Conservation (phyloP, 2,888 invertebrate species). For the Lasioglossum lativentre region DNA sequence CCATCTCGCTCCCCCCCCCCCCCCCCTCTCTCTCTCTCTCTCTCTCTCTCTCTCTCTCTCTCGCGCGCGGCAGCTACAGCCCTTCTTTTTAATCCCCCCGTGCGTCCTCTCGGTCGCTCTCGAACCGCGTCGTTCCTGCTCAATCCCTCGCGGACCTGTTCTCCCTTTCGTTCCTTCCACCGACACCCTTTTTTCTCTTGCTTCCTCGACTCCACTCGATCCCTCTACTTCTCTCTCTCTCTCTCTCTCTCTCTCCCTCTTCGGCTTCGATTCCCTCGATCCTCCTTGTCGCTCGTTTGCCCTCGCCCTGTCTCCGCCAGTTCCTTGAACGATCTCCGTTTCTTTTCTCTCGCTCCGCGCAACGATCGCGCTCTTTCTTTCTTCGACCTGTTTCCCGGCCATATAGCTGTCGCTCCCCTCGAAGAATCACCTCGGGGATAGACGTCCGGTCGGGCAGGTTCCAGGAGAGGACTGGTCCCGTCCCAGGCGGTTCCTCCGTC, state of each 20-base stretch:
- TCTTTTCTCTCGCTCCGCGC: slow-evolving; percentile 11
- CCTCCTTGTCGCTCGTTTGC: slow-evolving; percentile 1
- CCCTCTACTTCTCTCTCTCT: neutral
- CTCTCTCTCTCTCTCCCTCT: neutral
- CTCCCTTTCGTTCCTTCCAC: slow-evolving; percentile 17
- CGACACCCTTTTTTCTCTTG: slow-evolving; percentile 2
- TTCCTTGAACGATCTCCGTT: neutral
- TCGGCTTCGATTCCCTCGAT: neutral
- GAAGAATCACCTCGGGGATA: slow-evolving; percentile 67
- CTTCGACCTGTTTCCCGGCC: slow-evolving; percentile 37
- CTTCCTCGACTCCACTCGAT: neutral
- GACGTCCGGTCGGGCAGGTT: slow-evolving; percentile 71
- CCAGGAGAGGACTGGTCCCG: slow-evolving; percentile 71
- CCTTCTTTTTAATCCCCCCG: slow-evolving; percentile 17
- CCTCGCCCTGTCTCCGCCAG: slow-evolving; percentile 4
- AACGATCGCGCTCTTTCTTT: neutral
- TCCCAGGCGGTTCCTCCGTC: slow-evolving; percentile 58
- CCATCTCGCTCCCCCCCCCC: neutral
- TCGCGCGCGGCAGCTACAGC: neutral
- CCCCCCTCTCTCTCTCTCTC: neutral
- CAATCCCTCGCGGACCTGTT: neutral
- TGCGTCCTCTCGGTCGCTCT: slow-evolving; percentile 14
- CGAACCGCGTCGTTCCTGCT: neutral
- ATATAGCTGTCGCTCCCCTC: slow-evolving; percentile 60
- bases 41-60: neutral